Conservation (phyloP, 2,113 vertebrate species). For the Nibea albiflora region DNA sequence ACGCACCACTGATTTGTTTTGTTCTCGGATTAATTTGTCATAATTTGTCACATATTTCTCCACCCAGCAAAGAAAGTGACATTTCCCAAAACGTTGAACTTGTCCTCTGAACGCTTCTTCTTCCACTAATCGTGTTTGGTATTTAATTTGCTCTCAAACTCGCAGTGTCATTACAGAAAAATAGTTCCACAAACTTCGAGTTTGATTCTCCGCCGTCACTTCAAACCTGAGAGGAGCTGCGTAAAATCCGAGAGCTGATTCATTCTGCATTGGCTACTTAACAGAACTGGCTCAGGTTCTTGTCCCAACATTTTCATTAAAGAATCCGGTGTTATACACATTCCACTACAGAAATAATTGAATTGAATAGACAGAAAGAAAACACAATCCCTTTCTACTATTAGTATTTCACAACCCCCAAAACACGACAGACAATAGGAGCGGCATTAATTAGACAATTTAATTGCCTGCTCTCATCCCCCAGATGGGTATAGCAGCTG, state of each 20-base stretch:
- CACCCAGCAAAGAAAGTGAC: too few relatives aligned
- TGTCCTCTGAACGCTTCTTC: too few relatives aligned
- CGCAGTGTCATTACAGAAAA: not conserved
- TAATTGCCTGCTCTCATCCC: constrained; percentile 74
- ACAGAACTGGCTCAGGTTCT: constrained; percentile 8
- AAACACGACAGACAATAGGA: constrained; percentile 68
- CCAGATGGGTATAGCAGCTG: constrained; percentile 75
- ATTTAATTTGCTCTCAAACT: not conserved
- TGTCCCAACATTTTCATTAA: constrained; percentile 16
- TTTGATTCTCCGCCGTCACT: not conserved
- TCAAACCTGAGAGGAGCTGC: not conserved
- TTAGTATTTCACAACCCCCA: constrained; percentile 57
- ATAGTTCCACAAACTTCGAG: not conserved
- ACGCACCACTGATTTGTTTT: constrained; percentile 15
- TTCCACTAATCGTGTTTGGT: not conserved
- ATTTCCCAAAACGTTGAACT: not conserved
- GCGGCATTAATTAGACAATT: constrained; percentile 74
- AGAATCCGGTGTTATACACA: constrained; percentile 27
- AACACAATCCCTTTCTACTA: constrained; percentile 28
- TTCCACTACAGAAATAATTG: constrained; percentile 11
- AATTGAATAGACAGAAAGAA: constrained; percentile 41
- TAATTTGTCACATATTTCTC: too few relatives aligned
- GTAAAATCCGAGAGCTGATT: constrained; percentile 1
- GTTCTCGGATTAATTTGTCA: not conserved
- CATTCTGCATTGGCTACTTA: not conserved